Evolutionary conservation across 2,797 vertebrate species (phyloP), one percentile per base, ranked within the genome.

Genomic region (Tamandua tetradactyla): DNA sequence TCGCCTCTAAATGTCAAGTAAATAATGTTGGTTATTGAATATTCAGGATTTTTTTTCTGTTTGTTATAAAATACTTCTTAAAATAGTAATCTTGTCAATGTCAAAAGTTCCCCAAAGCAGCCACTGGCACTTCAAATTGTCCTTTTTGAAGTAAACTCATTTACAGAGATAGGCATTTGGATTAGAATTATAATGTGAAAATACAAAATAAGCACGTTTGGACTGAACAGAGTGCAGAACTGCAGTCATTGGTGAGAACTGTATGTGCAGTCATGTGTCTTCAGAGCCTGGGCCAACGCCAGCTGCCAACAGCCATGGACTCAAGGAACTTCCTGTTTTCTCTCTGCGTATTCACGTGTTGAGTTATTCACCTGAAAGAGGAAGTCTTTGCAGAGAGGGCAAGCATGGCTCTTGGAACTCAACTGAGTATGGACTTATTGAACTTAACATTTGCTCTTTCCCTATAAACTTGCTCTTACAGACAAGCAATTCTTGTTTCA

Each of bases 231-330:
- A 84, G 3, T 4, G 5, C 52, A 22, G 44, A 17, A 49, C 35
- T 5, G n/a, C 11, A 17, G 76, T 30, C 37, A 2, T 25, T 32
- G 61, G 11, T 44, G 14, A 27, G 40, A 69, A 37, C 0, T 0
- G 12, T 3, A 11, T 3, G 6, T n/a, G 8, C 59, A 42, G 2
- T 9, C 32, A n/a, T 8, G 0, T 2, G 0, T 80, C 78, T 75
- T 22, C 32, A 72, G 89, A 81, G 32, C 57, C 61, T 15, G 35
- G 6, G 32, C 59, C 20, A 22, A 80, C 59, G 17, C 30, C 59
- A 7, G 17, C 35, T 44, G 52, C 12, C 49, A 27, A n/a, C 79
- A 62, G 2, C 57, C n/a, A 18, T 15, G 14, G 22, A 35, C 18
- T 12, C 23, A 0, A 74, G 30, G 37, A 27, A 47, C 47, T 35